phyloP scores from a whole-genome alignment of 2,797 vertebrate species.

The Chrysocyon brachyurus region DNA sequence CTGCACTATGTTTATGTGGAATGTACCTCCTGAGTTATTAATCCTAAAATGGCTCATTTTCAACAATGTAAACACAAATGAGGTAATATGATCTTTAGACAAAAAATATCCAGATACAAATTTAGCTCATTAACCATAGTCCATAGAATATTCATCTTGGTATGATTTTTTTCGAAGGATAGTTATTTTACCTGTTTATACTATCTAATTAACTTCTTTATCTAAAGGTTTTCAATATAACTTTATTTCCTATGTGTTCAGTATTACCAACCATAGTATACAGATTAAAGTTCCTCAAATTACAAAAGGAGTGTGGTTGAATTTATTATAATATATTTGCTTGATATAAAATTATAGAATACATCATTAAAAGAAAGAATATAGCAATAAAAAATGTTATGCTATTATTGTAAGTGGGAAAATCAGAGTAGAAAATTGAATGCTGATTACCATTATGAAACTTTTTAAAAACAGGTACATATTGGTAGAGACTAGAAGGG shows the following conservation, averaged over 20 bases:
- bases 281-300: constrained; percentile 7
- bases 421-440: constrained; percentile 16
- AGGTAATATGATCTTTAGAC: background rate
- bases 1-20: background rate
- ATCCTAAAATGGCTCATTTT: background rate
- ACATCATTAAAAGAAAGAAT: background rate
- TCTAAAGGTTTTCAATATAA: constrained; percentile 43
- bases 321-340: background rate
- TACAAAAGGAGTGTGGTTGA: constrained; percentile 2
- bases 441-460: background rate
- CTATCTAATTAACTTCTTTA: background rate
- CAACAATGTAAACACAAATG: constrained; percentile 30
- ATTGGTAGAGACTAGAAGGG: background rate
- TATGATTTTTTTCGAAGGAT: constrained; percentile 11
- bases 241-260: background rate
- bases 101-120: constrained; percentile 10
- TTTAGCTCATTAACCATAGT: constrained; percentile 7
- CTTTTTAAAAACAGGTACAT: background rate
- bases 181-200: constrained; percentile 23
- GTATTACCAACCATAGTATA: background rate
- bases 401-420: background rate
- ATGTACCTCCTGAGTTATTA: background rate
- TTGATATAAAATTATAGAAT: background rate
- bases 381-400: background rate
- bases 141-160: background rate